Percentiles rank a stretch among this genome's conserved stretches.
These are phyloP conservation scores for Cephonodes hylas DNA, from an alignment of 2,888 invertebrate species.

Conservation along the genomic window DNA sequence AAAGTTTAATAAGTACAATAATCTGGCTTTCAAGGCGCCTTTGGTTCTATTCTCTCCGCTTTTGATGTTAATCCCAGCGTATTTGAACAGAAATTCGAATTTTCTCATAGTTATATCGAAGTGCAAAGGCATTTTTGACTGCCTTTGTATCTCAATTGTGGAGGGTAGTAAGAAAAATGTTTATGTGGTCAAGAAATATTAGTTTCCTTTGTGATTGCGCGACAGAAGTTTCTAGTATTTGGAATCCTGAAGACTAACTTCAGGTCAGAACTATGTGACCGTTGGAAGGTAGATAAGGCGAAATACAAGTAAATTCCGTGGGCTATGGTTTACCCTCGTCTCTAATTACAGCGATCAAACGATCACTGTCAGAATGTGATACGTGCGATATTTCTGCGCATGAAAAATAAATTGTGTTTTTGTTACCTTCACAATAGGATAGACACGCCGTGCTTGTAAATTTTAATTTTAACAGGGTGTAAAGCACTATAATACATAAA, in stretches of 20 bases:
- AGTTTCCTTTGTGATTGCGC: too few relatives aligned
- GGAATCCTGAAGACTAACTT: too few relatives aligned
- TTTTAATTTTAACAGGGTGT: background rate
- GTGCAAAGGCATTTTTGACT: background rate
- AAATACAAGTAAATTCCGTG: background rate
- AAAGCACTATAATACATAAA: too few relatives aligned
- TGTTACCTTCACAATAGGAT: background rate
- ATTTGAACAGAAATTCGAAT: conserved; percentile 32
- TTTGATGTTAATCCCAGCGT: conserved; percentile 40
- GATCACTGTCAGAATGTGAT: background rate
- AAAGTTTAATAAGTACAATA: conserved; percentile 40
- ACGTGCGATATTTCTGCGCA: background rate
- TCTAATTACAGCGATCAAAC: background rate
- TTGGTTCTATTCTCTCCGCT: conserved; percentile 24
- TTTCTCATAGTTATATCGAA: conserved; percentile 41
- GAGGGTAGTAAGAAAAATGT: too few relatives aligned
- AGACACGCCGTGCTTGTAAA: background rate
- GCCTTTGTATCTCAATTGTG: too few relatives aligned
- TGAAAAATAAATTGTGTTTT: background rate
- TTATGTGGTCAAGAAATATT: too few relatives aligned
- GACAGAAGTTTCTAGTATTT: too few relatives aligned
- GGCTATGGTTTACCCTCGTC: background rate
- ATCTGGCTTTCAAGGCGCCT: conserved; percentile 24
- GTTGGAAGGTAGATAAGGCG: too few relatives aligned
- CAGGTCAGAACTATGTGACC: too few relatives aligned